phyloP scores from a whole-genome alignment of 2,797 vertebrate species.

The Gobionotothen gibberifrons region DNA sequence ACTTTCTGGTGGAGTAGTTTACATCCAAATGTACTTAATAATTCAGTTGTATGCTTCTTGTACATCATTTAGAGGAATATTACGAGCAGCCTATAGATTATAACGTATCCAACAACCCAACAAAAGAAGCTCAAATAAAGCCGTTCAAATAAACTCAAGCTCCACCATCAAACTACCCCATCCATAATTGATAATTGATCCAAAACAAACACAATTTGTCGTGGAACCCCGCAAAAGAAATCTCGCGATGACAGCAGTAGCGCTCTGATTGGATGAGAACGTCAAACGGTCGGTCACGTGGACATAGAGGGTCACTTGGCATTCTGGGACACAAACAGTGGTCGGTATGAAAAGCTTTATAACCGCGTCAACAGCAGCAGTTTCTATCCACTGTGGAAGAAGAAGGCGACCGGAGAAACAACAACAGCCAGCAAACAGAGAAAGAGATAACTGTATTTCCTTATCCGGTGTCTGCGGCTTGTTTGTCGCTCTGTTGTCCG shows the following conservation, averaged over 20 bases:
- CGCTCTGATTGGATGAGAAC: conserved; percentile 59
- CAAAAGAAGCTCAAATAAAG: too few species aligned
- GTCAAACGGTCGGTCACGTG: conserved; percentile 57
- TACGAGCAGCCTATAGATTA: too few species aligned
- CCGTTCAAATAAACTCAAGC: too few species aligned
- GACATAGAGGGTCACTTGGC: conserved; percentile 67
- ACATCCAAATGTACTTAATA: too few species aligned
- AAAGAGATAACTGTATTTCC: not conserved
- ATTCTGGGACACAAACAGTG: conserved; percentile 88
- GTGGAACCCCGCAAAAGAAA: not conserved
- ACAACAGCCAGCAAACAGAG: conserved; percentile 4
- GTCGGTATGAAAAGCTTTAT: conserved; percentile 59
- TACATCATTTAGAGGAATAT: too few species aligned
- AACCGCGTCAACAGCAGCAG: conserved; percentile 51
- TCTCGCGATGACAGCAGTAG: conserved; percentile 66
- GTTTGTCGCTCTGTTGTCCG: not conserved
- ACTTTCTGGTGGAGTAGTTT: too few species aligned
- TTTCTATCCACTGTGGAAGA: conserved; percentile 35
- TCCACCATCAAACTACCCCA: not conserved
- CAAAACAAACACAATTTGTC: conserved; percentile 47
- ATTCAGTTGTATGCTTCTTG: too few species aligned
- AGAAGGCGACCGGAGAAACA: conserved; percentile 18
- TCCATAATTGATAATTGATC: conserved; percentile 10
- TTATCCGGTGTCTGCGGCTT: not conserved
- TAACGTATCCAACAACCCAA: too few species aligned